Percentiles rank a stretch among this genome's conserved stretches.
These are phyloP conservation scores for Apoda limacodes DNA, from an alignment of 2,888 invertebrate genomes.

Conservation along the genomic window DNA sequence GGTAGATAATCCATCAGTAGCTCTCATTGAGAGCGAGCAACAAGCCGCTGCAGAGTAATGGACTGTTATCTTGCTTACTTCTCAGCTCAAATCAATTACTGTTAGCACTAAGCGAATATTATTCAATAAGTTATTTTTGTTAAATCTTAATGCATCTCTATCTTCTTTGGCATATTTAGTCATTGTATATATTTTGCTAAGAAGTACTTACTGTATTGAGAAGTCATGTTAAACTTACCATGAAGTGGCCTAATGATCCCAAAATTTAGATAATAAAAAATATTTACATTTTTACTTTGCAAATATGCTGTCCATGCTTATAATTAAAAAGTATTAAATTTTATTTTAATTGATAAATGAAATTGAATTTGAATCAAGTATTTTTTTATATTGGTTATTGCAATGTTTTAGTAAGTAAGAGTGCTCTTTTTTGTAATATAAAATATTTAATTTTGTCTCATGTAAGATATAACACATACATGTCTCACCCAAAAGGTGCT, in stretches of 20 bases:
- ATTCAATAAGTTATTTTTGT: constrained; percentile 47
- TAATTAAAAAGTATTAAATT: constrained; percentile 60
- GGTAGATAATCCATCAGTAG: constrained; percentile 48
- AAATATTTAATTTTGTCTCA: constrained; percentile 11
- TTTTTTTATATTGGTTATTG: constrained; percentile 25
- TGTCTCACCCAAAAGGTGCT: constrained; percentile 22
- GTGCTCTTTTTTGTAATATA: constrained; percentile 19
- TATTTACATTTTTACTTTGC: no score
- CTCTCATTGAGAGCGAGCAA: constrained; percentile 56
- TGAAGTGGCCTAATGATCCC: constrained; percentile 55
- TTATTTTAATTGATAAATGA: constrained; percentile 35
- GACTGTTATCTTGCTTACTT: constrained; percentile 36
- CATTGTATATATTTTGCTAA: constrained; percentile 59
- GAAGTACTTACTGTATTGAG: constrained; percentile 50
- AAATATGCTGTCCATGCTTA: no score
- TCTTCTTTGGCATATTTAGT: constrained; percentile 53
- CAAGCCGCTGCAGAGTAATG: constrained; percentile 46
- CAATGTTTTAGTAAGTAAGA: constrained; percentile 15
- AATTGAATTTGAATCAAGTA: constrained; percentile 26
- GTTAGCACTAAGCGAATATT: constrained; percentile 60
- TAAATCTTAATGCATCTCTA: constrained; percentile 51
- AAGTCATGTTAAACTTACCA: constrained; percentile 43
- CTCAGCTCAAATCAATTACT: constrained; percentile 57
- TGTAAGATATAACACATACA: no score
- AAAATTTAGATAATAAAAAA: no score